A percentile compares a stretch with the other conserved stretches of the same genome.
phyloP scores from a whole-genome alignment of 2,113 vertebrate genomes.

The Coreoperca whiteheadi region DNA sequence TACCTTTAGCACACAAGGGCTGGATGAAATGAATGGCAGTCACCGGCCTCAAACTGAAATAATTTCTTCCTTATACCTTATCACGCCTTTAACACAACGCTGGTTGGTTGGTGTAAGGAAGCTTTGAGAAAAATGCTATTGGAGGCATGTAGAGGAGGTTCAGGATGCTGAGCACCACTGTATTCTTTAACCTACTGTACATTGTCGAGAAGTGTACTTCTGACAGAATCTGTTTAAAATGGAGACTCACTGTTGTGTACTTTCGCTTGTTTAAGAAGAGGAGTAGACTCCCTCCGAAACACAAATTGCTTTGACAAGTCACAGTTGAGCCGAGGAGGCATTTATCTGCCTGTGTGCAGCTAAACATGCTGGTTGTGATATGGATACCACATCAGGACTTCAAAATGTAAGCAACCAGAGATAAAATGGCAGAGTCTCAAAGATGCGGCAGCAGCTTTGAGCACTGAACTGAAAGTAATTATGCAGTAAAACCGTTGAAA shows the following conservation, averaged over 20 bases:
- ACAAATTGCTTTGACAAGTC: slow-evolving; percentile 51
- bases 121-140: background rate
- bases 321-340: slow-evolving; percentile 28
- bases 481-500: slow-evolving; percentile 48
- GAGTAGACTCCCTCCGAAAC: slow-evolving; percentile 16
- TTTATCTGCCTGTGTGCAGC: slow-evolving; percentile 41
- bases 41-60: slow-evolving; percentile 59
- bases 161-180: background rate
- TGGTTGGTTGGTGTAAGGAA: background rate
- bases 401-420: slow-evolving; percentile 43
- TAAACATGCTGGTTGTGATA: slow-evolving; percentile 40
- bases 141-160: background rate
- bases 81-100: slow-evolving; percentile 9
- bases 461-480: slow-evolving; percentile 55
- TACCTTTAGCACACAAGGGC: slow-evolving; percentile 79
- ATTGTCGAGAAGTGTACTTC: background rate
- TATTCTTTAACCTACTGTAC: background rate
- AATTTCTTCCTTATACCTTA: slow-evolving; percentile 50
- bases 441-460: slow-evolving; percentile 31
- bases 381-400: slow-evolving; percentile 53
- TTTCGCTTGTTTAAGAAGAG: slow-evolving; percentile 35
- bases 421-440: slow-evolving; percentile 51
- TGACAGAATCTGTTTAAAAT: slow-evolving; percentile 18
- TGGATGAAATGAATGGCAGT: slow-evolving; percentile 70
- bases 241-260: slow-evolving; percentile 3